These are phyloP conservation scores for Chaenocephalus aceratus DNA, from an alignment of 2,113 vertebrate species.

Conservation along the genomic window DNA sequence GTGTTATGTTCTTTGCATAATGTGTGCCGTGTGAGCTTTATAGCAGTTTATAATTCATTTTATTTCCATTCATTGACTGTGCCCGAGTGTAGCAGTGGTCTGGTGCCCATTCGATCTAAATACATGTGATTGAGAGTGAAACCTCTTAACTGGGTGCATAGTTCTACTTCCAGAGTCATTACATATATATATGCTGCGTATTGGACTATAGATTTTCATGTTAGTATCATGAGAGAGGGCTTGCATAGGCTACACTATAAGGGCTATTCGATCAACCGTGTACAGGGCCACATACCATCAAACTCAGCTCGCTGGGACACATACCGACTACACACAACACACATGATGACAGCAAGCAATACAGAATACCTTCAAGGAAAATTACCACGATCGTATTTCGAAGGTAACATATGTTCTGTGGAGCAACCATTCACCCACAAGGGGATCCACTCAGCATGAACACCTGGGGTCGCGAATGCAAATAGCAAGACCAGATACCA, in stretches of 20 bases:
- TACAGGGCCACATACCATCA: conserved; percentile 47
- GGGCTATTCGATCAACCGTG: conserved; percentile 58
- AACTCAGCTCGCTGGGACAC: conserved; percentile 36
- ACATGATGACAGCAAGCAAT: conserved; percentile 58
- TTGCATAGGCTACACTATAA: conserved; percentile 12
- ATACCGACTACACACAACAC: conserved; percentile 44
- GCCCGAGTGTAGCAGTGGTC: neutral
- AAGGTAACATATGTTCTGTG: conserved; percentile 58
- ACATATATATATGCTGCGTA: conserved; percentile 35
- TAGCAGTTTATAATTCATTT: neutral
- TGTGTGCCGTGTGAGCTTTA: neutral
- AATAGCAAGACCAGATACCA: conserved; percentile 32
- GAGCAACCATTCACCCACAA: conserved; percentile 4
- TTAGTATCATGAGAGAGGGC: conserved; percentile 44
- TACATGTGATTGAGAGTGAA: neutral
- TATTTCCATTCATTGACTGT: neutral
- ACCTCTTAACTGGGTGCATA: conserved; percentile 24
- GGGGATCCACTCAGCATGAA: conserved; percentile 27
- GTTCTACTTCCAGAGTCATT: conserved; percentile 10
- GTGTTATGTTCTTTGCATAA: neutral
- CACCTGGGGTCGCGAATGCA: conserved; percentile 45
- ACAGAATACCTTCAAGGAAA: conserved; percentile 55
- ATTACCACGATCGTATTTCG: conserved; percentile 69
- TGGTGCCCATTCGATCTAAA: neutral
- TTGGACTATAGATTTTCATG: conserved; percentile 30